Base-by-base conservation (phyloP, 2,888 invertebrate species). In the Proisotoma minuta region DNA sequence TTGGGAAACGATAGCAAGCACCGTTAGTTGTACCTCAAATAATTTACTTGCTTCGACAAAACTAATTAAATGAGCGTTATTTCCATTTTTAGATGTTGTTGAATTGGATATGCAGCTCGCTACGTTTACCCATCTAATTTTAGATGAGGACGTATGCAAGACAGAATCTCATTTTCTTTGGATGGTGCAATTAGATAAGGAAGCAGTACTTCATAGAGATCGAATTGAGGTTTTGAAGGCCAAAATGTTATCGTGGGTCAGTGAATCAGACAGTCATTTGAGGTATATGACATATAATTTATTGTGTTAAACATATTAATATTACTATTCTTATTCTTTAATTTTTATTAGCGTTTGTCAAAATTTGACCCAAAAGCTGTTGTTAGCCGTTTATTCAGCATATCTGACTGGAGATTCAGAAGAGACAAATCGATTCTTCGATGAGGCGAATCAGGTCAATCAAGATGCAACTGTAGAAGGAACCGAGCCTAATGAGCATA, bases 81-180 rank as follows among this genome's bases (percentile, higher is more conserved):
- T n/a, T n/a, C n/a, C n/a, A n/a, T n/a, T n/a, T n/a, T n/a, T n/a
- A n/a, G n/a, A n/a, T n/a, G n/a, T n/a, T n/a, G n/a, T n/a, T n/a
- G n/a, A n/a, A n/a, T n/a, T n/a, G n/a, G n/a, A n/a, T n/a, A n/a
- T n/a, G n/a, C n/a, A n/a, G n/a, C n/a, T n/a, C n/a, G n/a, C n/a
- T n/a, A n/a, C n/a, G n/a, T n/a, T n/a, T n/a, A n/a, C n/a, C n/a
- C n/a, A n/a, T n/a, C n/a, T n/a, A n/a, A n/a, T n/a, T n/a, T n/a
- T n/a, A n/a, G n/a, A n/a, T n/a, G n/a, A n/a, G n/a, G n/a, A n/a
- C n/a, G n/a, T n/a, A n/a, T n/a, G n/a, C n/a, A n/a, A n/a, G n/a
- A 8, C 5, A 24, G 52, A 52, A 24, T 52, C 24, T 18, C 52
- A 52, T 20, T 52, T 52, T 18, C 24, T 27, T 15, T 52, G 52